Percentiles rank a stretch among this genome's conserved stretches.
These are phyloP conservation scores for Scaeva pyrastri DNA, from an alignment of 2,888 invertebrate genomes.

Conservation along the genomic window DNA sequence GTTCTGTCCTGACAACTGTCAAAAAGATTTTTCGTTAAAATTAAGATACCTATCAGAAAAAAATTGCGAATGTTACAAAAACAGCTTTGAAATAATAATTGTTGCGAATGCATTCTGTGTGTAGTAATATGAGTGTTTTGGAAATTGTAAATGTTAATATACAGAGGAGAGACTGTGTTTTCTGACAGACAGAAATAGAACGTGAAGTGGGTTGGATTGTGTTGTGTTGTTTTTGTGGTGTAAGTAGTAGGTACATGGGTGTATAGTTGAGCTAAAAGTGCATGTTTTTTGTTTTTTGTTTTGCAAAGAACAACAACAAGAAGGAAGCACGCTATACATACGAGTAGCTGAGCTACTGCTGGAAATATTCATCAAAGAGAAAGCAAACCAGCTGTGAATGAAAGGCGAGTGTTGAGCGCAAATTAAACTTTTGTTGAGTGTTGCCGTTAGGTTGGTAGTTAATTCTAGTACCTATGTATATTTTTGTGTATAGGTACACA, in stretches of 20 bases:
- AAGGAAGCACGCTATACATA: slow-evolving; percentile 8
- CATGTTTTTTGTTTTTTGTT: neutral
- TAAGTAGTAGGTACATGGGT: neutral
- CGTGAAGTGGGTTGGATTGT: slow-evolving; percentile 49
- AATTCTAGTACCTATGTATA: neutral
- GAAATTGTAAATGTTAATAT: neutral
- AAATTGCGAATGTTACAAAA: neutral
- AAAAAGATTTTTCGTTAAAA: slow-evolving; percentile 12
- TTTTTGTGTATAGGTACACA: too few relatives aligned
- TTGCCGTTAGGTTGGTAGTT: slow-evolving; percentile 11
- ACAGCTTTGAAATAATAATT: slow-evolving; percentile 9
- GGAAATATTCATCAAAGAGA: slow-evolving; percentile 3
- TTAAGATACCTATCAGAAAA: neutral
- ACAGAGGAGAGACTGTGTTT: slow-evolving; percentile 6
- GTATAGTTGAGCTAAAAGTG: slow-evolving; percentile 11
- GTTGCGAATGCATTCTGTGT: slow-evolving; percentile 23
- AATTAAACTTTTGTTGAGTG: slow-evolving; percentile 13
- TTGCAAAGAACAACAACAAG: slow-evolving; percentile 13
- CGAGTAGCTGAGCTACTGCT: too few relatives aligned
- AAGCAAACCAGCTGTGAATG: slow-evolving; percentile 33
- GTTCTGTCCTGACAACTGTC: neutral
- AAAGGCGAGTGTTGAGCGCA: slow-evolving; percentile 14
- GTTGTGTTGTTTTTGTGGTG: neutral
- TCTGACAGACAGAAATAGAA: slow-evolving; percentile 64
- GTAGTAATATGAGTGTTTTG: slow-evolving; percentile 1